Evolutionary conservation across 2,113 vertebrate genomes (phyloP).

Genomic region (Aleadryas rufinucha): DNA sequence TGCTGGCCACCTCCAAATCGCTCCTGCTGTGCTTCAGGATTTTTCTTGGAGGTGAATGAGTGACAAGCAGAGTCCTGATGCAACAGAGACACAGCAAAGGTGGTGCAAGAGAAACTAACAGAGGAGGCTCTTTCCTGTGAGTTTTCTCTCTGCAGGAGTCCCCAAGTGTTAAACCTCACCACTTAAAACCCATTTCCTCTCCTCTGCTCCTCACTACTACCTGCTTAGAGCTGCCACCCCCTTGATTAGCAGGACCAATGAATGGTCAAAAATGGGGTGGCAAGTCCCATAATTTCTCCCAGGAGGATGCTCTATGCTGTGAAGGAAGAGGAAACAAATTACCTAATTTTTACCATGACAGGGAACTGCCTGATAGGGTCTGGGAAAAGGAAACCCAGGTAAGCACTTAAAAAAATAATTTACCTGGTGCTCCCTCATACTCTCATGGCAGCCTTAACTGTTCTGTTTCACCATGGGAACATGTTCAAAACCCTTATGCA

Average conservation of each 20-base stretch:
- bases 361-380: not conserved
- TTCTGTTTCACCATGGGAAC: not conserved
- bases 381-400: not conserved
- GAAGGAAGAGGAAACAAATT: not conserved
- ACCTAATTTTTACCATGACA: not conserved
- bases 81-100: not conserved
- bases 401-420: not conserved
- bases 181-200: not conserved
- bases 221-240: not conserved
- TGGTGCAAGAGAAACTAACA: not conserved
- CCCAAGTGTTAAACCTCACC: not conserved
- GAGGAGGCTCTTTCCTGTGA: not conserved
- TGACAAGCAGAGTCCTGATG: not conserved
- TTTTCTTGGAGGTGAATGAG: not conserved
- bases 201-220: not conserved
- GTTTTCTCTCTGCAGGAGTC: not conserved
- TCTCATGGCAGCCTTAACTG: not conserved
- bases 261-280: not conserved
- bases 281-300: not conserved
- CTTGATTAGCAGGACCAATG: not conserved
- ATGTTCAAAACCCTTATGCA: not conserved
- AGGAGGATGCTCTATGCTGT: not conserved
- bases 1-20: fast-evolving
- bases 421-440: not conserved
- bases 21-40: not conserved